Evolutionary conservation across 1,140 invertebrate species (phyloP).

Genomic region (Meloidogyne chitwoodi): DNA sequence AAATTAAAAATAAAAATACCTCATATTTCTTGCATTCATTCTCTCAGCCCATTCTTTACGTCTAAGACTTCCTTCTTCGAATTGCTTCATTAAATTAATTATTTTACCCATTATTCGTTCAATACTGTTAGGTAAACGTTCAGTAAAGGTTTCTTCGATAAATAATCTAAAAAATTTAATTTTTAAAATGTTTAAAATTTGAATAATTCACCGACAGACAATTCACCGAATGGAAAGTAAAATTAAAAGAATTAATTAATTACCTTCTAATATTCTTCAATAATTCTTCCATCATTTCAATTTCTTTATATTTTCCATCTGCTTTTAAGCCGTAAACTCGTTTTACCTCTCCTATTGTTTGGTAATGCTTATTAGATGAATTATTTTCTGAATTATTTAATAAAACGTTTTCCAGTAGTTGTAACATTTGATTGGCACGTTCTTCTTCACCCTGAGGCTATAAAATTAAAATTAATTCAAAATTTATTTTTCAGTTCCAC

Average conservation of each 20-base stretch:
- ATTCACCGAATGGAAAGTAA: background rate
- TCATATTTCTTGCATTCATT: constrained; percentile 57
- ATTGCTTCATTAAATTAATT: constrained; percentile 47
- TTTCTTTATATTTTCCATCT: constrained; percentile 31
- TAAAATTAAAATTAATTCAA: constrained; percentile 20
- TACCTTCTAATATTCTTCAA: constrained; percentile 4
- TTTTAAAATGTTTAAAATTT: too few species aligned
- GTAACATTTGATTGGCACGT: constrained; percentile 27
- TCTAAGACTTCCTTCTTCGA: constrained; percentile 47
- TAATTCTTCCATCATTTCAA: constrained; percentile 26
- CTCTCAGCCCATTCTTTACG: constrained; percentile 55
- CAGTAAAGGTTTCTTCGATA: constrained; percentile 39
- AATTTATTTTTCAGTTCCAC: too few species aligned
- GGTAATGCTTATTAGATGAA: constrained; percentile 25
- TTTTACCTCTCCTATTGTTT: constrained; percentile 53
- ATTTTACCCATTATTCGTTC: constrained; percentile 51
- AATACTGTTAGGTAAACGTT: constrained; percentile 32
- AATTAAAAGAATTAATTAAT: background rate
- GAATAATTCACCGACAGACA: too few species aligned
- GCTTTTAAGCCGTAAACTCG: constrained; percentile 40
- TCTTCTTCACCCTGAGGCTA: constrained; percentile 43
- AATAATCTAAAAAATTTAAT: constrained; percentile 34
- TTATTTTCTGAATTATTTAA: background rate
- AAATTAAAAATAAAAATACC: background rate
- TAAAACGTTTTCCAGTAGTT: constrained; percentile 22